Base-by-base conservation (phyloP, 1,140 invertebrate species). In the Eufriesea mexicana region DNA sequence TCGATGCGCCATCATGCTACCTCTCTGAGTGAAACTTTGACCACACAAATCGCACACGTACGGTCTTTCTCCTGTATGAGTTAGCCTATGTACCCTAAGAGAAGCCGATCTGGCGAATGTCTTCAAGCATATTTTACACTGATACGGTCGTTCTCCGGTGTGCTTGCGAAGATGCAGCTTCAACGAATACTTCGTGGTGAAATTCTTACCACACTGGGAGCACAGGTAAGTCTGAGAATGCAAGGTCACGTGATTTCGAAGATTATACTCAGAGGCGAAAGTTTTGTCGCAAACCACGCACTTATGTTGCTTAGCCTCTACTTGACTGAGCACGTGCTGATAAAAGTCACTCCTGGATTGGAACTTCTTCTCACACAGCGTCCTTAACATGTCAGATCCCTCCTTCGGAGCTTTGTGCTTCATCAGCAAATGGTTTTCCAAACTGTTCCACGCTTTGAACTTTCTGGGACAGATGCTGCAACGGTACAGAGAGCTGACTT, bases 241-340 rank as follows among this genome's bases (percentile, higher is more conserved):
- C 5, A 59, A 20, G 0, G 16, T 42, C 0, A 16, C 14, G 54
- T 93, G 93, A 2, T 89, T 83, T 0, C 92, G 79, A 2, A 93
- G 84, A 16, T 87, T 92, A 1, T 89, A 89, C 6, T 91, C 84
- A n/a, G 91, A 90, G 4, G 79, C 67, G 35, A 79, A 86, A 0
- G n/a, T 75, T n/a, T 86, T 80, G n/a, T 20, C 96, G 90, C 98
- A 99, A 23, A 96, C 95, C 35, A 96, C 95, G 92, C 98, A 98
- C 51, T 96, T 95, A 90, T 96, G 98, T 0, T 97, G 97, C 55
- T 97, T 94, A 89, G 98, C 97, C 2, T 97, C 96, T 0, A 96
- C 97, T 86, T 98, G 97, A 0, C 95, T 96, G 4, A 97, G 95
- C 90, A 97, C 95, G 92, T 98, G 97, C 16, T 94, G 94, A 68